Evolutionary conservation across 1,140 invertebrate species (phyloP).

Genomic region (Leptinotarsa lineolata): DNA sequence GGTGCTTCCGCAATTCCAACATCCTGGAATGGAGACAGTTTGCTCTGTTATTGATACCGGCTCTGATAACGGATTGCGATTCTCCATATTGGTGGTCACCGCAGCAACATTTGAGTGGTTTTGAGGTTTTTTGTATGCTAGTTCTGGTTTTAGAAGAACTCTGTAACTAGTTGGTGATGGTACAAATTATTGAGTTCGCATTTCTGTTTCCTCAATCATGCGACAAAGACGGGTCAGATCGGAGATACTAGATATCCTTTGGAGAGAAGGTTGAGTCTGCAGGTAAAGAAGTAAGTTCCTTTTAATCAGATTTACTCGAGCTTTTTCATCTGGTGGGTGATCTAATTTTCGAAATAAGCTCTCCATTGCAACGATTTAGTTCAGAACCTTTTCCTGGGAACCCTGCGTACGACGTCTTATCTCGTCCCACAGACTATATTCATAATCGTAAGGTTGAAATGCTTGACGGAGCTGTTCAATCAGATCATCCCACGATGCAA

Average conservation of each 20-base stretch:
- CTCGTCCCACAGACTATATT: not conserved
- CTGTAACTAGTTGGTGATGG: not conserved
- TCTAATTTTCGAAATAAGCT: not conserved
- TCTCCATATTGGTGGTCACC: no score
- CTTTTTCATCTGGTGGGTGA: not conserved
- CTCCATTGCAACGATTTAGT: not conserved
- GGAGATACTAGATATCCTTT: no score
- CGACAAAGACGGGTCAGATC: no score
- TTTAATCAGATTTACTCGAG: not conserved
- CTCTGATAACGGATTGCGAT: no score
- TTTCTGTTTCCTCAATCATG: no score
- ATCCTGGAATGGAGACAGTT: no score
- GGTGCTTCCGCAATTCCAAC: not conserved
- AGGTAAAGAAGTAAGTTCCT: not conserved
- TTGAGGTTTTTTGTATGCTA: no score
- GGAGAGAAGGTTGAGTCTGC: not conserved
- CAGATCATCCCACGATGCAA: no score
- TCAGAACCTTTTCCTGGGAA: not conserved
- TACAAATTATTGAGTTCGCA: no score
- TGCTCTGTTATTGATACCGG: no score
- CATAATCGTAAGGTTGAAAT: slow-evolving; percentile 7
- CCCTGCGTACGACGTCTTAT: not conserved
- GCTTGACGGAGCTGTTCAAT: not conserved
- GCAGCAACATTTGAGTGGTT: no score
- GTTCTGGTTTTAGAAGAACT: no score